Base-by-base conservation (phyloP, 2,113 vertebrate genomes). In the Siphamia tubifer region DNA sequence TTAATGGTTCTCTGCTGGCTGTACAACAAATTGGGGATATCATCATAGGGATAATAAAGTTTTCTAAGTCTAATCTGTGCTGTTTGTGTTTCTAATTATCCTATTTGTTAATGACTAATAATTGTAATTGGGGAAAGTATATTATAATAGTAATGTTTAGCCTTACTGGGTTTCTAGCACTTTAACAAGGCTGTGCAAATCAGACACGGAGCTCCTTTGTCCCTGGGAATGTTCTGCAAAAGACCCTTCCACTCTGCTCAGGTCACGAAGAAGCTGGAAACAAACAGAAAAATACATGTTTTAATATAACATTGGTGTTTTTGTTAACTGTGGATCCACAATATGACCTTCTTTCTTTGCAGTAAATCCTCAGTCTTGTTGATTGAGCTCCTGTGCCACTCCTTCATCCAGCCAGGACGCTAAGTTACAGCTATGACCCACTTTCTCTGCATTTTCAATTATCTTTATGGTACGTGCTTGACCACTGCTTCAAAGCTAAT, bases 111-210 rank as follows among this genome's bases (percentile, higher is more conserved):
- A n/a, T n/a, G n/a, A n/a, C n/a, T n/a, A n/a, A n/a, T n/a, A n/a
- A n/a, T n/a, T n/a, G n/a, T n/a, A n/a, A n/a, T n/a, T n/a, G n/a
- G n/a, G n/a, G n/a, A n/a, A n/a, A n/a, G n/a, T n/a, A n/a, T n/a
- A n/a, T n/a, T n/a, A n/a, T n/a, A n/a, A n/a, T n/a, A n/a, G n/a
- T n/a, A n/a, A n/a, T n/a, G n/a, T n/a, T n/a, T n/a, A 5, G 4
- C 86, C 91, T 83, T 88, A 95, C 94, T 89, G 95, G 81, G 90
- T 86, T 76, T 95, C 91, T 82, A 94, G 84, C 77, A 91, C 72
- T 42, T 93, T 87, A 58, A 95, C 60, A 82, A 94, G 80, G 0
- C 84, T 87, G 1, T 68, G 91, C 56, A 93, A 85, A 44, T 94
- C 87, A 72, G 87, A 89, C 49, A 88, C 82, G 68, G 86, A 52